phyloP scores from a whole-genome alignment of 1,140 invertebrate species.

The Ylistrum balloti region DNA sequence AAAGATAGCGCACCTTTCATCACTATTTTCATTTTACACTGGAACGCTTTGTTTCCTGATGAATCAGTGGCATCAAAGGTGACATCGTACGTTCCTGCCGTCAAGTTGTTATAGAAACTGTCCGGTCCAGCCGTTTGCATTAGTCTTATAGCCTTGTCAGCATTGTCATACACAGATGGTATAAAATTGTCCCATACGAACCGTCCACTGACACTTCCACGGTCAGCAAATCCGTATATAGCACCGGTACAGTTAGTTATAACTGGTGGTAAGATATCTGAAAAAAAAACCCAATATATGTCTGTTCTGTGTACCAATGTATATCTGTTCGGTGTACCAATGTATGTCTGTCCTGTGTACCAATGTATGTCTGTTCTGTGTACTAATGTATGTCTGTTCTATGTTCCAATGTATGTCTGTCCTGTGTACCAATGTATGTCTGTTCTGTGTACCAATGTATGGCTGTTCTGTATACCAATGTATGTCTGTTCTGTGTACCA shows the following conservation, averaged over 20 bases:
- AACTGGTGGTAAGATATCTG: conserved; percentile 50
- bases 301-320: too few species aligned
- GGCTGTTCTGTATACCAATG: too few species aligned
- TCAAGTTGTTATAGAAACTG: background rate
- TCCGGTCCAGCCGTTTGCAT: background rate
- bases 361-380: too few species aligned
- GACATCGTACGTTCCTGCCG: conserved; percentile 41
- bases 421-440: too few species aligned
- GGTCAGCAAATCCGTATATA: background rate
- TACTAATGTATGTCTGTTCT: too few species aligned
- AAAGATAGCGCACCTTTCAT: conserved; percentile 47
- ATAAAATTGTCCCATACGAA: background rate
- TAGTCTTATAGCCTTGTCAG: background rate
- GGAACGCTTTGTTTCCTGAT: conserved; percentile 45
- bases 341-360: too few species aligned
- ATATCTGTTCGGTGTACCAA: too few species aligned
- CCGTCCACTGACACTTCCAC: background rate
- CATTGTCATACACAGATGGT: conserved; percentile 47
- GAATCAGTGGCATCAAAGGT: conserved; percentile 36
- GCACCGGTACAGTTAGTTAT: conserved; percentile 27
- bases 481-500: too few species aligned
- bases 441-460: too few species aligned
- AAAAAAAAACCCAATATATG: too few species aligned
- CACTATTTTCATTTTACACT: conserved; percentile 51
- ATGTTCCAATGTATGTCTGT: too few species aligned